phyloP scores from a whole-genome alignment of 2,797 vertebrate genomes.

The Scarus forsteni region DNA sequence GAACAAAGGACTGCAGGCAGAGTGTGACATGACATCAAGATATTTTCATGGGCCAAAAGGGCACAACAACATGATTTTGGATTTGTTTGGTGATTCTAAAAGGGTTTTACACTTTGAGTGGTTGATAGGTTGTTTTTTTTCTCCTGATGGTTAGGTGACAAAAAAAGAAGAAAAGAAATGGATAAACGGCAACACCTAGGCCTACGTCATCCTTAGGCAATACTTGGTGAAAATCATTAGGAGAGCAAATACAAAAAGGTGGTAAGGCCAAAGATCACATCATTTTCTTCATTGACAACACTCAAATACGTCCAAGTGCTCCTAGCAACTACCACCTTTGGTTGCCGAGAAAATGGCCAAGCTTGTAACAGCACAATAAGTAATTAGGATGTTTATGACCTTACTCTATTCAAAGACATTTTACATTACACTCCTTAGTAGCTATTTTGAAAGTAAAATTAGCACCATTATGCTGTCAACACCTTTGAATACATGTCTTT shows the following conservation, averaged over 20 bases:
- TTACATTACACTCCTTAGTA: not conserved
- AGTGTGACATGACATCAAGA: not conserved
- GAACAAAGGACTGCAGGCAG: not conserved
- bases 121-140: not conserved
- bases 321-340: too few species aligned
- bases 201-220: not conserved
- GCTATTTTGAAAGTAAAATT: not conserved
- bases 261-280: too few species aligned
- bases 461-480: not conserved
- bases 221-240: not conserved
- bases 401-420: not conserved
- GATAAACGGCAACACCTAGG: not conserved
- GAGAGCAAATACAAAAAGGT: not conserved
- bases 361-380: too few species aligned
- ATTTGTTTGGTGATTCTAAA: not conserved
- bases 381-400: too few species aligned
- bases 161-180: not conserved
- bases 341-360: too few species aligned
- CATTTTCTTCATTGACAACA: too few species aligned
- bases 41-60: not conserved
- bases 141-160: not conserved
- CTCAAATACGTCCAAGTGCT: too few species aligned
- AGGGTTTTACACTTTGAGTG: not conserved
- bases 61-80: not conserved
- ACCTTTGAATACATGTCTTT: too few species aligned